Conservation (phyloP, 2,888 invertebrate species). For the Ctena decussata region DNA sequence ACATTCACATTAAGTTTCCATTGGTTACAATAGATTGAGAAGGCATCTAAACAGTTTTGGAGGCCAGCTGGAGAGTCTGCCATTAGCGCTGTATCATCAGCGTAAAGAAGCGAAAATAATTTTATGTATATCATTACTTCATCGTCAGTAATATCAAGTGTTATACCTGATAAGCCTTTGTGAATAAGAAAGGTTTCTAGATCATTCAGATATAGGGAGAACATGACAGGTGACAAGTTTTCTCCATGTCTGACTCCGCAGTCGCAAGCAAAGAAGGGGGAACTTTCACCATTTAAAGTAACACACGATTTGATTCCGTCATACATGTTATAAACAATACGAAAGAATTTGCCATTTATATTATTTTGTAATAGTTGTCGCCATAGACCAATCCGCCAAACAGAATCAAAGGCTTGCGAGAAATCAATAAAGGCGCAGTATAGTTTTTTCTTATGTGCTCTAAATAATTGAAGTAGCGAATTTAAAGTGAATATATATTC, state of each 20-base stretch:
- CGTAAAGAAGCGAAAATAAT: too few species aligned
- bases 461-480: too few species aligned
- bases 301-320: conserved; percentile 35
- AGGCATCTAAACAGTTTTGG: too few species aligned
- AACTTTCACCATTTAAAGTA: not conserved
- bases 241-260: conserved; percentile 38
- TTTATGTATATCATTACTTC: conserved; percentile 23
- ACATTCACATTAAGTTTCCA: conserved; percentile 46
- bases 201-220: conserved; percentile 37
- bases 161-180: not conserved
- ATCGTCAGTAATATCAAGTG: not conserved
- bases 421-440: too few species aligned
- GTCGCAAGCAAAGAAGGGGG: conserved; percentile 11
- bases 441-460: too few species aligned
- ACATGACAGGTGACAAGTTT: conserved; percentile 28
- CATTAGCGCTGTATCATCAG: too few species aligned
- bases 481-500: conserved; percentile 40
- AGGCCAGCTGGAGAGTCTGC: too few species aligned
- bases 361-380: too few species aligned
- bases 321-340: conserved; percentile 45
- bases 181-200: conserved; percentile 3
- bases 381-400: too few species aligned
- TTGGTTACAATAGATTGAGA: conserved; percentile 38
- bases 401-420: too few species aligned
- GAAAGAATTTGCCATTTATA: too few species aligned